These are phyloP conservation scores for Austrolebias charrua DNA, from an alignment of 2,797 vertebrate genomes.

Conservation along the genomic window DNA sequence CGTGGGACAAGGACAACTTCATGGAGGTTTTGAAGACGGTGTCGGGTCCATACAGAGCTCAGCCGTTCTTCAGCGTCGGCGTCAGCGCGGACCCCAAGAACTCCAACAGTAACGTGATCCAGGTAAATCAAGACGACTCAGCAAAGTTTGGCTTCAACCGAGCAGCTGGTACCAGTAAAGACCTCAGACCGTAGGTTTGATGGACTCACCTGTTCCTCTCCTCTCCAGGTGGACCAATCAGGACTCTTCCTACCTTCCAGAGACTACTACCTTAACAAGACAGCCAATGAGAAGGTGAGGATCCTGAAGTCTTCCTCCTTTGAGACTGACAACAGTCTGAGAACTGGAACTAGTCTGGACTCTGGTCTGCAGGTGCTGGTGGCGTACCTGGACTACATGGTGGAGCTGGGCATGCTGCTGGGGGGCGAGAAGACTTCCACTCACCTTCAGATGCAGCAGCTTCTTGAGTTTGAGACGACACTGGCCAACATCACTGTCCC, in stretches of 20 bases:
- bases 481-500: slow-evolving; percentile 94
- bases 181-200: too few relatives aligned
- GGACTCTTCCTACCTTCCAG: slow-evolving; percentile 94
- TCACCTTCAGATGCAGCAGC: slow-evolving; percentile 88
- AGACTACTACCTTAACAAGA: slow-evolving; percentile 97
- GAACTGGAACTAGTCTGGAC: background rate
- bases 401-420: slow-evolving; percentile 89
- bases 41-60: slow-evolving; percentile 90
- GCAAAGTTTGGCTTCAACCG: background rate
- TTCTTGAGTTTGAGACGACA: slow-evolving; percentile 88
- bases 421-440: slow-evolving; percentile 83
- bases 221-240: slow-evolving; percentile 90
- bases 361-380: slow-evolving; percentile 79
- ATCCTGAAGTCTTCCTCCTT: background rate
- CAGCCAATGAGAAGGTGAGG: slow-evolving; percentile 92
- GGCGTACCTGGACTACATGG: slow-evolving; percentile 96
- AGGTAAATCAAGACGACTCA: slow-evolving; percentile 75
- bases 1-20: slow-evolving; percentile 93
- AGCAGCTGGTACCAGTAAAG: background rate
- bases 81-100: slow-evolving; percentile 93
- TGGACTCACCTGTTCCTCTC: slow-evolving; percentile 2
- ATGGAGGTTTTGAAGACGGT: slow-evolving; percentile 93
- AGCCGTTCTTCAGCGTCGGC: slow-evolving; percentile 92
- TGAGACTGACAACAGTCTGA: background rate
- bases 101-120: slow-evolving; percentile 96